Evolutionary conservation across 2,113 vertebrate species (phyloP).

Genomic region (Pygoscelis adeliae): DNA sequence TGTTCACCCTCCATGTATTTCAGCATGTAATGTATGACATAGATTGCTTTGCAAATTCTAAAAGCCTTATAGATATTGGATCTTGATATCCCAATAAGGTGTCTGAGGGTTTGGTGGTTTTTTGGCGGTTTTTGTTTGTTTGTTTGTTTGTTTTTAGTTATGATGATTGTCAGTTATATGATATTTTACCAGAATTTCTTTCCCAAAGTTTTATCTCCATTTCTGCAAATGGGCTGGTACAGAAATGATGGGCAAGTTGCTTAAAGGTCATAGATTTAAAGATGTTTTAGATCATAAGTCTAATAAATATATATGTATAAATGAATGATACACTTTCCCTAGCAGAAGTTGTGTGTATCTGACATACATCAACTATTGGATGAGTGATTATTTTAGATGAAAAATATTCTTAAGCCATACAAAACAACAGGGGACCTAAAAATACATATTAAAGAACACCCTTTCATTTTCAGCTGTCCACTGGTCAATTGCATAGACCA

Average conservation of each 20-base stretch:
- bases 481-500: background rate
- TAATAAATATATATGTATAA: background rate
- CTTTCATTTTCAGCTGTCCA: background rate
- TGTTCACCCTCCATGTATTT: background rate
- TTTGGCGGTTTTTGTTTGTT: no score
- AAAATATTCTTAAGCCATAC: background rate
- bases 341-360: background rate
- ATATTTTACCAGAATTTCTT: background rate
- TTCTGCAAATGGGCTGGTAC: background rate
- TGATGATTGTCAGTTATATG: background rate
- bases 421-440: background rate
- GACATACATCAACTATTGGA: background rate
- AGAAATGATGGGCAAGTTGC: background rate
- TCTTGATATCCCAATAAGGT: background rate
- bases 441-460: background rate
- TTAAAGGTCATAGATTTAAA: background rate
- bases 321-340: background rate
- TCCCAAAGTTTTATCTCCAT: background rate
- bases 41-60: background rate
- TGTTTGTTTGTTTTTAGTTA: background rate
- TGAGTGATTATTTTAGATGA: background rate
- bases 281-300: background rate
- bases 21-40: background rate
- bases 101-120: background rate
- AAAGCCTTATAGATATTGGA: background rate